Evolutionary conservation across 92 coral and sea anemone genomes (phyloP).

Genomic region (Epizoanthus rinbou): DNA sequence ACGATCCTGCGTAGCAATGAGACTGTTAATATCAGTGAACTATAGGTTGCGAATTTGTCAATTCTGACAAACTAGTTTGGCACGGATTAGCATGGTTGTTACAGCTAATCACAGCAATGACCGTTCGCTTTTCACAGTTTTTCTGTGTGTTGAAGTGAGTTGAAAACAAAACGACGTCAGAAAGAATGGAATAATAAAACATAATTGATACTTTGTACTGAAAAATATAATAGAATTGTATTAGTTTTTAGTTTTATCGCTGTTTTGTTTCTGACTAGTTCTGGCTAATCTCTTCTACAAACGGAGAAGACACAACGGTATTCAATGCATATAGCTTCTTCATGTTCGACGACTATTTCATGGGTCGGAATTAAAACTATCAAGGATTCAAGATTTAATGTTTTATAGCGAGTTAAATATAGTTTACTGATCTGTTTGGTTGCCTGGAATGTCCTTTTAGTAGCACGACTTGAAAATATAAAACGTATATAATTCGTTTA

Average conservation of each 20-base stretch:
- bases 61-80: not conserved
- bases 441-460: too few relatives aligned
- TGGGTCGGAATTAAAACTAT: too few relatives aligned
- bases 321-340: not conserved
- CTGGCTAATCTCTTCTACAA: not conserved
- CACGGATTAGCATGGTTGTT: not conserved
- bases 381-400: too few relatives aligned
- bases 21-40: conserved; percentile 12
- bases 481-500: too few relatives aligned
- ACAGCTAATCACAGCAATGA: too few relatives aligned
- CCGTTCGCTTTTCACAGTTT: not conserved
- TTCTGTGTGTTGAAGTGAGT: not conserved
- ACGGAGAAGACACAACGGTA: too few relatives aligned
- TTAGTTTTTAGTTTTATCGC: not conserved
- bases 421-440: too few relatives aligned
- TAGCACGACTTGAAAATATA: too few relatives aligned
- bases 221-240: conserved; percentile 2
- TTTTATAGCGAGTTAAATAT: too few relatives aligned
- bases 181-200: conserved; percentile 2
- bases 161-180: not conserved
- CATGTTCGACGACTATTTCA: too few relatives aligned
- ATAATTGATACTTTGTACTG: conserved; percentile 22
- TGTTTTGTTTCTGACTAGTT: not conserved
- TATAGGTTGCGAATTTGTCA: not conserved
- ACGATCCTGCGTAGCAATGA: conserved; percentile 4